phyloP scores from a whole-genome alignment of 53 echinoderm and acorn worm genomes.

The Patiria pectinifera region DNA sequence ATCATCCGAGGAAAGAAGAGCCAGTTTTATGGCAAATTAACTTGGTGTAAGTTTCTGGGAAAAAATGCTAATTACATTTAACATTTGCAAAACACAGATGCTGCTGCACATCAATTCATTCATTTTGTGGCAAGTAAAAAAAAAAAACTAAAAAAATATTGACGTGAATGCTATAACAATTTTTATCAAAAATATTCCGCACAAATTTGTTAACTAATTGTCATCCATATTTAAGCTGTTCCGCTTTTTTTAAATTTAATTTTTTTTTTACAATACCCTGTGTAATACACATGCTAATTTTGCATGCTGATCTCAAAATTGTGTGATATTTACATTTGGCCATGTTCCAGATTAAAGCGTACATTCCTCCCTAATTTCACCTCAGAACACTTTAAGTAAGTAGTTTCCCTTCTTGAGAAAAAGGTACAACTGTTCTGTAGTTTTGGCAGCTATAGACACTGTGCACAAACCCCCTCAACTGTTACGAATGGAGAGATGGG shows the following conservation, averaged over 20 bases:
- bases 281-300: not conserved
- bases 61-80: constrained; percentile 10
- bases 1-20: not conserved
- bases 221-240: not conserved
- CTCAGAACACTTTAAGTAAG: too few species aligned
- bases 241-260: not conserved
- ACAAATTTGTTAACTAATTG: not conserved
- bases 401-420: too few species aligned
- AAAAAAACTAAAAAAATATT: not conserved
- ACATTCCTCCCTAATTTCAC: too few species aligned
- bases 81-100: constrained; percentile 14
- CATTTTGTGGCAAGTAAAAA: constrained; percentile 48
- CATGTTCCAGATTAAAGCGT: not conserved
- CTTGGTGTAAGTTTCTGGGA: not conserved
- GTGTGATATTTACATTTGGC: not conserved
- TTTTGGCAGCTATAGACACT: too few species aligned
- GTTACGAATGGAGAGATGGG: too few species aligned
- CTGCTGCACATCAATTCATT: constrained; percentile 18
- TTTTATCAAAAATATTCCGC: constrained; percentile 46
- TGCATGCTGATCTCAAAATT: not conserved
- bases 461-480: too few species aligned
- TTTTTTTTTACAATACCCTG: constrained; percentile 20
- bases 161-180: not conserved
- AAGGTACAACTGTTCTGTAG: too few species aligned
- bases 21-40: not conserved